These are phyloP conservation scores for Spheniscus humboldti DNA, from an alignment of 2,797 vertebrate species.

Conservation along the genomic window DNA sequence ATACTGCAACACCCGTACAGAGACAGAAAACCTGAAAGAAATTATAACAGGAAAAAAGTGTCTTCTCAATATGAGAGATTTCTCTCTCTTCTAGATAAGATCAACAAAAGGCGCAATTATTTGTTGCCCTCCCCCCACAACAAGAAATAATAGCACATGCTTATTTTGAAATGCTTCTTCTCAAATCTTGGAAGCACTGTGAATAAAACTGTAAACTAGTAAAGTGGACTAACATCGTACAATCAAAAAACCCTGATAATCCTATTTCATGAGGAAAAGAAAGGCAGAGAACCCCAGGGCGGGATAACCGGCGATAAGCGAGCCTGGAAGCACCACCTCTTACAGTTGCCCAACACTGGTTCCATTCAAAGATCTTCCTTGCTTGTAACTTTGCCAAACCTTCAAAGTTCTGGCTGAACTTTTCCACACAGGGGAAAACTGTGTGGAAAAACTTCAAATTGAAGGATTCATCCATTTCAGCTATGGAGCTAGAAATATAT, in stretches of 20 bases:
- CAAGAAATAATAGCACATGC: background rate
- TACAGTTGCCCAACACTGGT: background rate
- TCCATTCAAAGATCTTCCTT: background rate
- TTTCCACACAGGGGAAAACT: background rate
- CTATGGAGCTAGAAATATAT: background rate
- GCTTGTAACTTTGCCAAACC: background rate
- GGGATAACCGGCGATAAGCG: accelerated
- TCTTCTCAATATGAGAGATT: background rate
- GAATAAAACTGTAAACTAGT: background rate
- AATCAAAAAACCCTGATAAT: background rate
- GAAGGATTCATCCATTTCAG: background rate
- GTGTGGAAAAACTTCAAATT: background rate
- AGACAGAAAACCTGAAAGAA: background rate
- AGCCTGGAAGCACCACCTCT: background rate
- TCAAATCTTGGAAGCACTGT: background rate
- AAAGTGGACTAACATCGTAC: background rate
- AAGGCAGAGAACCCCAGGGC: background rate
- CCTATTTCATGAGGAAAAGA: background rate
- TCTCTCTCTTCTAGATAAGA: background rate
- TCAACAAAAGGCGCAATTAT: background rate
- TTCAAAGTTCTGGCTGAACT: background rate
- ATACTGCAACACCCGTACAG: background rate
- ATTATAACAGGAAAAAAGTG: background rate
- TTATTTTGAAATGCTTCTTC: background rate
- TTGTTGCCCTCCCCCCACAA: background rate